Evolutionary conservation across 2,113 vertebrate species (phyloP).

Genomic region (Megaptera novaeangliae): DNA sequence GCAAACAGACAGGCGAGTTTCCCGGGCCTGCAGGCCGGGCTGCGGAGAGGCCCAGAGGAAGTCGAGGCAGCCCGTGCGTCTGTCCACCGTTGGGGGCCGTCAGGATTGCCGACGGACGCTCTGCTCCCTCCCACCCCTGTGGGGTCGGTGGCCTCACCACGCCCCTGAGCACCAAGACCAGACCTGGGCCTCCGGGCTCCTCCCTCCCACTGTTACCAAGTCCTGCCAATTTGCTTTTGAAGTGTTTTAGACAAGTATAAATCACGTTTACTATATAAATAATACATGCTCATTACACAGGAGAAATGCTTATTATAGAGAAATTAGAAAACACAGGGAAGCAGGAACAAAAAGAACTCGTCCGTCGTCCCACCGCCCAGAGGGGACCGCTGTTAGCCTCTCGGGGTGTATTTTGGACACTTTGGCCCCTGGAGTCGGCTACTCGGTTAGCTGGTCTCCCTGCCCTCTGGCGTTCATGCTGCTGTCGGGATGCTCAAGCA

Average conservation of each 20-base stretch:
- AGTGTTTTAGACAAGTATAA: neutral
- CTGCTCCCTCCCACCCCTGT: neutral
- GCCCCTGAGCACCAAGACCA: neutral
- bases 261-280: slow-evolving; percentile 7
- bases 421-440: neutral
- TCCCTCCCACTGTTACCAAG: neutral
- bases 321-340: neutral
- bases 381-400: neutral
- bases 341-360: neutral
- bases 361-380: neutral
- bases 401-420: neutral
- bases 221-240: neutral
- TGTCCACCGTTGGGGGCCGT: rapidly evolving
- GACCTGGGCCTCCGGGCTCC: neutral
- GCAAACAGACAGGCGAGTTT: neutral
- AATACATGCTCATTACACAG: neutral
- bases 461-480: neutral
- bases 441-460: neutral
- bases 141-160: rapidly evolving
- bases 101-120: neutral
- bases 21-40: neutral
- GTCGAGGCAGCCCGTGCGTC: neutral
- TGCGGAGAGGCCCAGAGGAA: neutral
- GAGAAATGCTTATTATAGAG: slow-evolving; percentile 14
- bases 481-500: neutral